Conservation (phyloP, 2,113 vertebrate genomes). For the Sylvilagus bachmani region DNA sequence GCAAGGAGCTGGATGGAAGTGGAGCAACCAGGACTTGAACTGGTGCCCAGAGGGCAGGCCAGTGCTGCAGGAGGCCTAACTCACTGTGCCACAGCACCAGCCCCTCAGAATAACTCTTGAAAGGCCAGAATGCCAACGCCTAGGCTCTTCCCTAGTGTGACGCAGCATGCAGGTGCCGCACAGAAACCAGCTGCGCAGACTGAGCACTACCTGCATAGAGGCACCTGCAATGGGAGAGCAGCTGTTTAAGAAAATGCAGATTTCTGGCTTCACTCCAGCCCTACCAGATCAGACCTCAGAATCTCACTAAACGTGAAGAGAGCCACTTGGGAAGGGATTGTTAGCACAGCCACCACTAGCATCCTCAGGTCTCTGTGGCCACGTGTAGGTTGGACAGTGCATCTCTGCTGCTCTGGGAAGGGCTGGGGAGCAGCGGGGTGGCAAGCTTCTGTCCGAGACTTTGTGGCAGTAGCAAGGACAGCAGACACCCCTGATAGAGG, state of each 20-base stretch:
- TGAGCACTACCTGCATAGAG: not conserved
- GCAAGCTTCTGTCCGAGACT: not conserved
- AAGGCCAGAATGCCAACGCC: not conserved
- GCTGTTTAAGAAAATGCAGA: not conserved
- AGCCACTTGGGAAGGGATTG: not conserved
- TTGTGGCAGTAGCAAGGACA: not conserved
- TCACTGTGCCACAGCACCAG: too few relatives aligned
- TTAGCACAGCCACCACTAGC: not conserved
- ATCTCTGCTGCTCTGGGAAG: not conserved
- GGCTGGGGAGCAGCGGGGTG: not conserved
- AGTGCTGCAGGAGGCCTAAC: too few relatives aligned
- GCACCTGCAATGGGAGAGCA: not conserved
- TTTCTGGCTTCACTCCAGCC: not conserved
- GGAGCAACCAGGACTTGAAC: too few relatives aligned
- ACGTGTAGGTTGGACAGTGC: not conserved
- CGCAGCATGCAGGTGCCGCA: not conserved
- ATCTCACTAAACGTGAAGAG: not conserved
- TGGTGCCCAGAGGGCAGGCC: too few relatives aligned
- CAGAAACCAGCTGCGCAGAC: not conserved
- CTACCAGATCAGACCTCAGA: not conserved
- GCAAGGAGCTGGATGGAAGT: too few relatives aligned
- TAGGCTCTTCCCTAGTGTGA: not conserved
- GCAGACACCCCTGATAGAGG: not conserved
- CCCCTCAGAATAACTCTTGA: not conserved
- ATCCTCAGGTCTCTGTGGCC: not conserved